Conservation (phyloP, 2,797 vertebrate genomes). For the Diglossa cyanea region DNA sequence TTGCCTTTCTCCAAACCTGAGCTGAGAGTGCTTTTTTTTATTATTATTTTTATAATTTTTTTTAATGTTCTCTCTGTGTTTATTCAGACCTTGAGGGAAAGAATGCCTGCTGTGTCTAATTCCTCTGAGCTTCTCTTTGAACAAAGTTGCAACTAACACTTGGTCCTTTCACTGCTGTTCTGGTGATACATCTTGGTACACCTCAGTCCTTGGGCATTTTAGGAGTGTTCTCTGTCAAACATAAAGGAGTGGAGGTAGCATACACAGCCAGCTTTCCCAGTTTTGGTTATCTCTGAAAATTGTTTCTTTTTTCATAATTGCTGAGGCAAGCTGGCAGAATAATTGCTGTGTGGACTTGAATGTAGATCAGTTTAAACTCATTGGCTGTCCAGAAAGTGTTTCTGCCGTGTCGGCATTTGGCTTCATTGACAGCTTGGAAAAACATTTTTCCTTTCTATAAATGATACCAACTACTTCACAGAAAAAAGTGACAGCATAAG, state of each 20-base stretch:
- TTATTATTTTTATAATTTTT: neutral
- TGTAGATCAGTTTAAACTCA: neutral
- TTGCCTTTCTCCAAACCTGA: neutral
- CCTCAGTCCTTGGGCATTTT: conserved; percentile 36
- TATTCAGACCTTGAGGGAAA: conserved; percentile 15
- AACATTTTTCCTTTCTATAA: neutral
- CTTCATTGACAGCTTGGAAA: neutral
- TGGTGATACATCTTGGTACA: neutral
- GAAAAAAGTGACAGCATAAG: neutral
- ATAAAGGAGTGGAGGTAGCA: neutral
- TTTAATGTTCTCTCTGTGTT: neutral
- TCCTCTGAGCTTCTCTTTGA: conserved; percentile 30
- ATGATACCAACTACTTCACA: neutral
- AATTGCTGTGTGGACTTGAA: conserved; percentile 9
- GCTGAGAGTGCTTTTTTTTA: neutral
- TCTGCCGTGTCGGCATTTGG: neutral
- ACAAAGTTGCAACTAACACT: conserved; percentile 26
- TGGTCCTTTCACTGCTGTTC: conserved; percentile 27
- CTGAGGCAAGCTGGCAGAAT: conserved; percentile 18
- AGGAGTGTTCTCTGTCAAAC: neutral
- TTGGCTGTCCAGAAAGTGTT: neutral
- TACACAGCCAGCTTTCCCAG: neutral
- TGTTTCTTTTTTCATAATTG: conserved; percentile 12
- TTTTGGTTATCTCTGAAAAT: neutral
- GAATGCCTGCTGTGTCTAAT: conserved; percentile 46